Evolutionary conservation across 2,888 invertebrate species (phyloP), one percentile per base, ranked within the genome.

Genomic region (Lamproptera curius): DNA sequence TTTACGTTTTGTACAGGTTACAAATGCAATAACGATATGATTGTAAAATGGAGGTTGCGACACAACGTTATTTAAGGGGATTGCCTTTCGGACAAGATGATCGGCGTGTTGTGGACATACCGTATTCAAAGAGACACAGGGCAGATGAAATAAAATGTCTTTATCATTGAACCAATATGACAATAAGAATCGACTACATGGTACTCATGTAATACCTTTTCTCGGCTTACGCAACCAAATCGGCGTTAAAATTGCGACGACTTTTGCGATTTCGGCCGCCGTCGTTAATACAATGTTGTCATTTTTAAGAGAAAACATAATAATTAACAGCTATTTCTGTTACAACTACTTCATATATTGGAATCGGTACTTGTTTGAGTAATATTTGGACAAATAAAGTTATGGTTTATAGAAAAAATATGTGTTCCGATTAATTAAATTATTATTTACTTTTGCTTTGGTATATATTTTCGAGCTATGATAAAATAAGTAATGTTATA

Each of bases 211-310:
- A 46, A 50, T 51, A 49, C 46, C 46, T 42, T 49, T 44, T 41
- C 44, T 31, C 36, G 52, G 55, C 70, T 77, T 80, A 76, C 69
- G 64, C 72, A 78, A 76, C 63, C n/a, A 6, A 55, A 59, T 62
- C 62, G 64, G 67, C 70, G 71, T 63, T 64, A 69, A 74, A 73
- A 71, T 16, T 17, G 35, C 54, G 55, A 56, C 56, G 59, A 53
- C 67, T 72, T 73, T 70, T 63, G 62, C 57, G 67, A 74, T 72
- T 61, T 68, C 70, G 69, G 66, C 59, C 59, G 61, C 49, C 46
- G 54, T 62, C 62, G 62, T 69, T 65, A 63, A 59, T 48, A 61
- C 52, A 55, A 54, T 65, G 62, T 55, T 53, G 58, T 56, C 49
- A 40, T 57, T 75, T 73, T 76, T 67, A 70, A 74, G 74, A 76